Conservation (phyloP, 1,140 invertebrate species). For the Brachionus paranguensis region DNA sequence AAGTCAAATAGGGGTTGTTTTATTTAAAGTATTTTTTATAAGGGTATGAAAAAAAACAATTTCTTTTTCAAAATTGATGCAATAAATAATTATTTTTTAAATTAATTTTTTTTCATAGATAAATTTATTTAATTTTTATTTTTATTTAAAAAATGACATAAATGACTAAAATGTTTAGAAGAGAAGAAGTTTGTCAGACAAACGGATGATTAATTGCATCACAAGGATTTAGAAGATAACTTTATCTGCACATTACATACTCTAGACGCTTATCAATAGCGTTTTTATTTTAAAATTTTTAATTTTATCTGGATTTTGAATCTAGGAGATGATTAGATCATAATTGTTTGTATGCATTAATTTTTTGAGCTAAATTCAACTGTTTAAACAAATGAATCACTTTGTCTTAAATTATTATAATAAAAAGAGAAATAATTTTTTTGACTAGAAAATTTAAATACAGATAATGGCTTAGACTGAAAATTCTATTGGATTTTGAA, state of each 20-base stretch:
- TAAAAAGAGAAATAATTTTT: neutral
- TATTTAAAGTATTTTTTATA: too few relatives aligned
- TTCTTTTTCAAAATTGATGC: too few relatives aligned
- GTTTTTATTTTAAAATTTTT: neutral
- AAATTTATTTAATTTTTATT: too few relatives aligned
- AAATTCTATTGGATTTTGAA: neutral
- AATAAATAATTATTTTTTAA: too few relatives aligned
- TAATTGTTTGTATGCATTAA: neutral
- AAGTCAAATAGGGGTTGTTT: too few relatives aligned
- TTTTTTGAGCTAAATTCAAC: neutral
- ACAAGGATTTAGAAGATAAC: neutral
- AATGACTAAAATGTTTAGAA: too few relatives aligned
- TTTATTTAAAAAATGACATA: too few relatives aligned
- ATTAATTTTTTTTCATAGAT: too few relatives aligned
- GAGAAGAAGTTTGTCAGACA: too few relatives aligned
- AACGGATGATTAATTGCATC: too few relatives aligned
- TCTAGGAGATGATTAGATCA: neutral
- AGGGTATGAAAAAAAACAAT: too few relatives aligned
- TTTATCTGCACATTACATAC: neutral
- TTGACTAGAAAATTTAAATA: neutral
- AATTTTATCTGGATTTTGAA: neutral
- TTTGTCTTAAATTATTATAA: neutral
- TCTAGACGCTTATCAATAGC: neutral
- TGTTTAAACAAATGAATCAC: neutral
- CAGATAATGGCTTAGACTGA: neutral